Evolutionary conservation across 2,888 invertebrate genomes (phyloP).

Genomic region (Synanthedon andrenaeformis): DNA sequence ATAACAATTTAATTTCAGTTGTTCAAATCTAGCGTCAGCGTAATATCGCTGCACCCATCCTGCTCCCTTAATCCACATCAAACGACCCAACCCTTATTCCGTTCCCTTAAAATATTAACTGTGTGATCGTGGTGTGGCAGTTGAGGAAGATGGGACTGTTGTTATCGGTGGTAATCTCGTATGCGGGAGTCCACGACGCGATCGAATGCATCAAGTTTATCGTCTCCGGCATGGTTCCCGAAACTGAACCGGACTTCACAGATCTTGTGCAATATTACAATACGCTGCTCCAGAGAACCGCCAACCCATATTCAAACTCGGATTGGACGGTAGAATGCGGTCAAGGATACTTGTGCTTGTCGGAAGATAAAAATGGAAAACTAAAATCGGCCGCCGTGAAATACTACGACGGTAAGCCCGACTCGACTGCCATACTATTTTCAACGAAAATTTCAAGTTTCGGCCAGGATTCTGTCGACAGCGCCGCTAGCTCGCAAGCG

Average conservation of each 20-base stretch:
- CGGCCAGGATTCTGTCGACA: conserved; percentile 59
- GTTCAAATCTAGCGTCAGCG: conserved; percentile 65
- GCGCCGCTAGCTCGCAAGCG: conserved; percentile 27
- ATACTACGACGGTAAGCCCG: conserved; percentile 48
- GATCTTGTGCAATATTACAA: conserved; percentile 53
- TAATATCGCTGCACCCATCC: conserved; percentile 53
- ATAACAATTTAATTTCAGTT: conserved; percentile 66
- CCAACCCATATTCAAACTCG: conserved; percentile 25
- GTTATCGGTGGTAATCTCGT: conserved; percentile 79
- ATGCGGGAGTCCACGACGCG: conserved; percentile 80
- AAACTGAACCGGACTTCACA: conserved; percentile 45
- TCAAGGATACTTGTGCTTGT: conserved; percentile 54
- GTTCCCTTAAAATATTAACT: conserved; percentile 15
- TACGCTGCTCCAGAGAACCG: conserved; percentile 35
- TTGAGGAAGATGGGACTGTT: conserved; percentile 75
- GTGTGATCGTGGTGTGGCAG: conserved; percentile 10
- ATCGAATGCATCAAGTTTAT: conserved; percentile 69
- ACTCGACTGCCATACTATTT: conserved; percentile 56
- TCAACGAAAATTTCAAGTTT: conserved; percentile 68
- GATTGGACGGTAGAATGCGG: conserved; percentile 52
- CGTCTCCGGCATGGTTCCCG: conserved; percentile 51
- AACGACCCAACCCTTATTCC: conserved; percentile 27
- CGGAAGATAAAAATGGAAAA: conserved; percentile 45
- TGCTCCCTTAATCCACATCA: conserved; percentile 37
- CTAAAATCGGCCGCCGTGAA: conserved; percentile 52